Evolutionary conservation across 2,888 invertebrate genomes (phyloP).

Genomic region (Acleris laterana): DNA sequence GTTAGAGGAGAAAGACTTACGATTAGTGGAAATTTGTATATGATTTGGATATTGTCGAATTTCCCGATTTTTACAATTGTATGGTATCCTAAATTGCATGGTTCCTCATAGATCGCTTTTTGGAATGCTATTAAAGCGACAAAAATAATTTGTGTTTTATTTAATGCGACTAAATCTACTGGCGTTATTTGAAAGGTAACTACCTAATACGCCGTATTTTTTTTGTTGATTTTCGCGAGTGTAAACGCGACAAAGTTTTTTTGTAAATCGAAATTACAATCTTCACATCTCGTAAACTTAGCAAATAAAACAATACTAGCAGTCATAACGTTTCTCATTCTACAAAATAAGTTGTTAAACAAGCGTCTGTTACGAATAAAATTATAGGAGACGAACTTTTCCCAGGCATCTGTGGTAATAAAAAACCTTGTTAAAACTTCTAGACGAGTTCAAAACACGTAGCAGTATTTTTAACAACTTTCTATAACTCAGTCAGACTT

Average conservation of each 20-base stretch:
- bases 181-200: no score
- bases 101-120: no score
- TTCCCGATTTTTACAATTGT: not conserved
- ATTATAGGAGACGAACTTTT: slow-evolving; percentile 22
- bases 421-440: slow-evolving; percentile 34
- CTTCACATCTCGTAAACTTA: not conserved
- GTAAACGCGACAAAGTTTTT: no score
- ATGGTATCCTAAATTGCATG: not conserved
- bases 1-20: not conserved
- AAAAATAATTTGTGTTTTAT: no score
- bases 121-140: no score
- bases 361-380: slow-evolving; percentile 19
- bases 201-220: no score
- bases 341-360: slow-evolving; percentile 16
- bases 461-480: slow-evolving; percentile 23
- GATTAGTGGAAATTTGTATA: not conserved
- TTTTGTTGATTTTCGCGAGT: no score
- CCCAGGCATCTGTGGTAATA: slow-evolving; percentile 26
- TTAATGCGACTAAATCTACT: no score
- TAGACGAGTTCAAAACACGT: slow-evolving; percentile 24
- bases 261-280: not conserved
- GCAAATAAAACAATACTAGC: slow-evolving; percentile 15
- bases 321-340: not conserved
- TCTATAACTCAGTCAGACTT: not conserved
- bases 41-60: not conserved